Evolutionary conservation across 2,797 vertebrate species (phyloP), one percentile per base, ranked within the genome.

Genomic region (Galagoides demidoff): DNA sequence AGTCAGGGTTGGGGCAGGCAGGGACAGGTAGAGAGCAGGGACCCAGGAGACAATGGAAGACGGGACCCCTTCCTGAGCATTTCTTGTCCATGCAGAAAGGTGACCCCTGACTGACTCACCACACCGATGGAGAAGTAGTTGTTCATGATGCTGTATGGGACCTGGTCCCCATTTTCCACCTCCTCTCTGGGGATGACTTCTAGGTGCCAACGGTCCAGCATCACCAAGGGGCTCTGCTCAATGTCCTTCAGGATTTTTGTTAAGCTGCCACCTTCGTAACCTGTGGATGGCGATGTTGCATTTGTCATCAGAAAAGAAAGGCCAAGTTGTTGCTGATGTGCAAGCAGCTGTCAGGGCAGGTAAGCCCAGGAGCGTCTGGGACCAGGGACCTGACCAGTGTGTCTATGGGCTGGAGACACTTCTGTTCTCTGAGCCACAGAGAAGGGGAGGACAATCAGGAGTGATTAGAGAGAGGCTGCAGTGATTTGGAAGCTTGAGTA

Each of bases 61-160:
- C 20, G 3, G 70, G 43, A 57, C 11, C n/a, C 31, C 37, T 71
- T 79, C 43, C 61, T 70, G 88, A 52, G 68, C 29, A 37, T 74
- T 70, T 91, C 37, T 43, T 27, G 70, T 70, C 57, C 22, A 74
- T 12, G 49, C 71, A 49, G 63, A 83, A 97, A 55, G 23, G 37
- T 2, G 25, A 52, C 1, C 61, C 45, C 23, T 55, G 71, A 57
- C 82, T 77, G 70, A 92, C 99, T 99, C 97, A 99, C 99, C 99
- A 99, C 99, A 71, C 99, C 99, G 0, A 99, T 99, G 92, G 99
- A 99, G 98, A 99, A 99, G 95, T 99, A 99, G 98, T 99, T 99
- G 98, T 99, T 99, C 98, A 99, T 99, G 95, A 99, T 99, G 97
- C 98, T 99, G 98, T 99, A 99, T 0, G 99, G 99, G 16, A 99